Evolutionary conservation across 2,113 vertebrate genomes (phyloP).

Genomic region (Cynopterus brachyotis): DNA sequence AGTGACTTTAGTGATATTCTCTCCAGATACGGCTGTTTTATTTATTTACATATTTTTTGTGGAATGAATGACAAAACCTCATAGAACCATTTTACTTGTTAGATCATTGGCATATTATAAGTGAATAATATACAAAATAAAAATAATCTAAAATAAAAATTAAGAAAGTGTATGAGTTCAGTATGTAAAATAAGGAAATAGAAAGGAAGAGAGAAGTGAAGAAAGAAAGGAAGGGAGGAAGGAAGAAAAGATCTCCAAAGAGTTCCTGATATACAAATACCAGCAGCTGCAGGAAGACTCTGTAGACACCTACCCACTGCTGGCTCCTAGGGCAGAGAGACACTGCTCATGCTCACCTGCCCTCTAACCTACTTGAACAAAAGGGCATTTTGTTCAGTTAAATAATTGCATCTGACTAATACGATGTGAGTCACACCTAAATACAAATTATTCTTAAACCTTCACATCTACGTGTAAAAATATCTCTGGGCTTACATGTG

Average conservation of each 20-base stretch:
- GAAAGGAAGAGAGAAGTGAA: too few relatives aligned
- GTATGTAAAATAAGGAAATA: neutral
- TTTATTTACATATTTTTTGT: neutral
- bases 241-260: neutral
- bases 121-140: neutral
- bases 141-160: neutral
- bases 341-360: neutral
- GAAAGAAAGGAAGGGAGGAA: neutral
- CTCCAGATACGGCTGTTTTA: neutral
- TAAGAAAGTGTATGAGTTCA: neutral
- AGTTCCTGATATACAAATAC: neutral
- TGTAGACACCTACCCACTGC: neutral
- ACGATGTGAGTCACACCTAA: neutral
- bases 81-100: neutral
- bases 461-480: neutral
- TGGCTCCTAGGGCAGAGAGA: neutral
- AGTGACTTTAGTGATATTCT: neutral
- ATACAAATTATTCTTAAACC: neutral
- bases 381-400: neutral
- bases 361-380: neutral
- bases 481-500: neutral
- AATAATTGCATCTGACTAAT: neutral
- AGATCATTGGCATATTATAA: neutral
- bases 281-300: neutral
- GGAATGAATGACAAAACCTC: neutral